These are phyloP conservation scores for Lithophane socia DNA, from an alignment of 2,888 invertebrate species.

Conservation along the genomic window DNA sequence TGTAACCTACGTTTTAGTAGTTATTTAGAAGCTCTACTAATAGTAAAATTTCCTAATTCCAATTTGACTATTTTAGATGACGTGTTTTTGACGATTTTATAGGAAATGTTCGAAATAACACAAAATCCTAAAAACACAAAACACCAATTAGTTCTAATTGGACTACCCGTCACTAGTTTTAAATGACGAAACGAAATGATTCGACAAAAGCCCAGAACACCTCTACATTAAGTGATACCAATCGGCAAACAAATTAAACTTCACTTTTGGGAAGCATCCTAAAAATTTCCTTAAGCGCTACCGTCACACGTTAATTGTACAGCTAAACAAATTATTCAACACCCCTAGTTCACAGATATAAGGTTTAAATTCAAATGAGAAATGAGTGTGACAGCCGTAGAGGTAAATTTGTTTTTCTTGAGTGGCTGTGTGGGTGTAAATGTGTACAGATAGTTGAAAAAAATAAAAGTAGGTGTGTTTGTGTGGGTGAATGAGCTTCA, in stretches of 20 bases:
- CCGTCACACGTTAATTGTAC: conserved; percentile 33
- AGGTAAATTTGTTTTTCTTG: conserved; percentile 36
- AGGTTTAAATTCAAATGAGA: conserved; percentile 45
- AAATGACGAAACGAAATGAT: conserved; percentile 53
- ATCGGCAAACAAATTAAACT: conserved; percentile 71
- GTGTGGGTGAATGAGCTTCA: conserved; percentile 83
- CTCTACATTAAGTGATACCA: conserved; percentile 71
- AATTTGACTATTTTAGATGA: neutral
- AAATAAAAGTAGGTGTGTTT: conserved; percentile 70
- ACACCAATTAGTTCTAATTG: conserved; percentile 57
- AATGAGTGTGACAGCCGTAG: conserved; percentile 9
- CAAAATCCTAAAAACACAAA: conserved; percentile 7
- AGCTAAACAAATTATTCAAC: conserved; percentile 15
- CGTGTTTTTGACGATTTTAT: no score
- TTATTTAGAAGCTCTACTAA: neutral
- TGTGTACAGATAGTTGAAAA: conserved; percentile 55
- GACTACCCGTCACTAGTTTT: conserved; percentile 46
- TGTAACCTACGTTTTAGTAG: neutral
- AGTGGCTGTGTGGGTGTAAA: conserved; percentile 65
- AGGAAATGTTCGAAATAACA: conserved; percentile 6
- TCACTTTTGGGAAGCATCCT: conserved; percentile 72
- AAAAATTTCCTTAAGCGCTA: conserved; percentile 67
- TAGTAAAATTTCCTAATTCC: neutral
- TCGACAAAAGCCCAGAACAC: conserved; percentile 60
- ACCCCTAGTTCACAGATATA: neutral